Evolutionary conservation across 2,888 invertebrate genomes (phyloP).

Genomic region (Eumerus sabulonum): DNA sequence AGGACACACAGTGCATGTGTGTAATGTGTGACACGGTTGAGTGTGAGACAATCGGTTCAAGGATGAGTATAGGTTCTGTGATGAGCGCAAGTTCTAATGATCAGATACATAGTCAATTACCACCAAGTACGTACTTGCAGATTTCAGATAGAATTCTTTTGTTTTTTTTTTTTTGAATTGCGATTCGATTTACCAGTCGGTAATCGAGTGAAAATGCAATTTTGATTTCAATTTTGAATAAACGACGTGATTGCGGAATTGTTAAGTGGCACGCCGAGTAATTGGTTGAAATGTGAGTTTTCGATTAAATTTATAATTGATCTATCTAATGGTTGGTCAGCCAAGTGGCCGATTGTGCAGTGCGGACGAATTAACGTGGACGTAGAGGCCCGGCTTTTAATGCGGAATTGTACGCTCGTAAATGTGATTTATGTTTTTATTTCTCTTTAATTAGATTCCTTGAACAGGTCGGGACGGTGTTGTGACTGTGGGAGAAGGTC

Average conservation of each 20-base stretch:
- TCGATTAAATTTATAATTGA: constrained; percentile 54
- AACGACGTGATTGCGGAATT: constrained; percentile 43
- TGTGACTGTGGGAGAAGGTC: too few relatives aligned
- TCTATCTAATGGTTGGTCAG: background rate
- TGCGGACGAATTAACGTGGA: too few relatives aligned
- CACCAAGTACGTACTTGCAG: background rate
- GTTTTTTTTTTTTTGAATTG: too few relatives aligned
- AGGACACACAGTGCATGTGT: constrained; percentile 47
- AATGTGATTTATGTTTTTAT: too few relatives aligned
- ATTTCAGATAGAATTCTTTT: constrained; percentile 40
- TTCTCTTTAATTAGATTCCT: too few relatives aligned
- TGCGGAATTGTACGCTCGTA: too few relatives aligned
- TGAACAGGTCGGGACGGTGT: too few relatives aligned
- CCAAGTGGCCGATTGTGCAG: too few relatives aligned
- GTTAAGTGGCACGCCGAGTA: constrained; percentile 11
- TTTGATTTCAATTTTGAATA: constrained; percentile 59
- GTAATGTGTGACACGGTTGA: background rate
- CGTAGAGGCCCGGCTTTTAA: too few relatives aligned
- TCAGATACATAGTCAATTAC: constrained; percentile 25
- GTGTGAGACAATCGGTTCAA: constrained; percentile 52
- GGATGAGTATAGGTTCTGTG: constrained; percentile 19
- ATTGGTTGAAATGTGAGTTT: constrained; percentile 41
- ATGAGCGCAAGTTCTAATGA: constrained; percentile 4
- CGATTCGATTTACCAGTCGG: constrained; percentile 31
- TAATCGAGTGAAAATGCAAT: constrained; percentile 47